Evolutionary conservation across 2,888 invertebrate genomes (phyloP).

Genomic region (Choreutis nemorana): DNA sequence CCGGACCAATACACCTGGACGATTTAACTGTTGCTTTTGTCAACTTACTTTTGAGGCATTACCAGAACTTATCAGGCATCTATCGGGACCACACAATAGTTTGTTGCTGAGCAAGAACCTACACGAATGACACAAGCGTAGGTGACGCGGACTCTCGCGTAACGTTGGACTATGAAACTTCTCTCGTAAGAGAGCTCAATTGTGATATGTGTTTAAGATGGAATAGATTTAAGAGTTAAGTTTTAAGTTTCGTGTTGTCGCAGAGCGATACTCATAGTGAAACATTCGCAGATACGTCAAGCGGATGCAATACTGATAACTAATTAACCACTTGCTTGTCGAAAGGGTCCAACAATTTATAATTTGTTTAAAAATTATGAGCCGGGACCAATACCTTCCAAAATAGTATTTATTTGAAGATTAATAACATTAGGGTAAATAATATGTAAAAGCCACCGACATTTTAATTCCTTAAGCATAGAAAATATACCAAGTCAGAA

Average conservation of each 20-base stretch:
- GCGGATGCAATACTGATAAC: slow-evolving; percentile 41
- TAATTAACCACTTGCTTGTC: slow-evolving; percentile 55
- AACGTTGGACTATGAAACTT: slow-evolving; percentile 49
- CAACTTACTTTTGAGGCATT: slow-evolving; percentile 85
- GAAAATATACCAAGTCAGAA: slow-evolving; percentile 59
- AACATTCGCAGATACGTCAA: slow-evolving; percentile 35
- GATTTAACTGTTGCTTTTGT: slow-evolving; percentile 89
- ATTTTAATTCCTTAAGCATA: slow-evolving; percentile 66
- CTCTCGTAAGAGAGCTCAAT: slow-evolving; percentile 55
- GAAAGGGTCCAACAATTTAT: slow-evolving; percentile 62
- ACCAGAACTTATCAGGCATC: slow-evolving; percentile 85
- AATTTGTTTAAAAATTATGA: slow-evolving; percentile 69
- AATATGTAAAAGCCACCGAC: slow-evolving; percentile 66
- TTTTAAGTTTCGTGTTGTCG: slow-evolving; percentile 46
- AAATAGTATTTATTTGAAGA: slow-evolving; percentile 67
- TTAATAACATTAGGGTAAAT: slow-evolving; percentile 64
- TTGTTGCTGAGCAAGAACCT: slow-evolving; percentile 86
- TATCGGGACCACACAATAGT: slow-evolving; percentile 89
- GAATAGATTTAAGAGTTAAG: slow-evolving; percentile 47
- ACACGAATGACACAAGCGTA: slow-evolving; percentile 70
- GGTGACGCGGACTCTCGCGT: slow-evolving; percentile 43
- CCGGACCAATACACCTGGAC: slow-evolving; percentile 66
- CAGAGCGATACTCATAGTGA: slow-evolving; percentile 57
- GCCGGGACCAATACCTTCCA: slow-evolving; percentile 65
- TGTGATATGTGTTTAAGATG: slow-evolving; percentile 65